A percentile compares a stretch with the other conserved stretches of the same genome.
These are phyloP conservation scores for Platygyra sinensis DNA, from an alignment of 64 coral and sea anemone species.

Conservation along the genomic window DNA sequence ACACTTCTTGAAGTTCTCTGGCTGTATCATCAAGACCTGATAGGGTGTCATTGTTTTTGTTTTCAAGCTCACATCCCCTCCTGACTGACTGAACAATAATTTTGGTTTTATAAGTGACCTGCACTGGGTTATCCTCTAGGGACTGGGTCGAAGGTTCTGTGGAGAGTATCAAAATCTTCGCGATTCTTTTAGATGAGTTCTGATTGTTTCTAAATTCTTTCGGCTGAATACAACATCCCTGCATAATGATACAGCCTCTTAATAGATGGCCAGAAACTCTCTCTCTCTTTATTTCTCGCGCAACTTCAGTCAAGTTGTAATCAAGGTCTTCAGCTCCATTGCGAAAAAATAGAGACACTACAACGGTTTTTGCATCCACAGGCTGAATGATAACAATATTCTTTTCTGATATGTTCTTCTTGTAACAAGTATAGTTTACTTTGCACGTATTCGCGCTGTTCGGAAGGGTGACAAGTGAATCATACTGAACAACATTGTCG, in stretches of 20 bases:
- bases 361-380: constrained; percentile 1
- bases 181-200: background rate
- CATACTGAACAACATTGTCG: constrained; percentile 40
- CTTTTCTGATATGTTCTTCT: background rate
- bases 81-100: constrained; percentile 56
- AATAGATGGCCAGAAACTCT: background rate
- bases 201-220: constrained; percentile 5
- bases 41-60: constrained; percentile 19
- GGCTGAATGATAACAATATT: constrained; percentile 6
- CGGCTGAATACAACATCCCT: constrained; percentile 24
- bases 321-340: background rate
- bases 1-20: constrained; percentile 54
- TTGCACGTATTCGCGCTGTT: background rate
- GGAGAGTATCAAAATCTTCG: constrained; percentile 25
- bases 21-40: constrained; percentile 73
- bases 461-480: constrained; percentile 50
- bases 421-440: background rate
- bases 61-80: background rate
- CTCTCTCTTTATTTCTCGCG: background rate
- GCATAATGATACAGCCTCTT: background rate
- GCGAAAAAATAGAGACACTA: background rate
- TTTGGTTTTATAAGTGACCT: constrained; percentile 49
- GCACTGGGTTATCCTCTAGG: constrained; percentile 19
- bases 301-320: background rate
- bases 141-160: constrained; percentile 26